Evolutionary conservation across 2,797 vertebrate species (phyloP).

Genomic region (Tapirus indicus): DNA sequence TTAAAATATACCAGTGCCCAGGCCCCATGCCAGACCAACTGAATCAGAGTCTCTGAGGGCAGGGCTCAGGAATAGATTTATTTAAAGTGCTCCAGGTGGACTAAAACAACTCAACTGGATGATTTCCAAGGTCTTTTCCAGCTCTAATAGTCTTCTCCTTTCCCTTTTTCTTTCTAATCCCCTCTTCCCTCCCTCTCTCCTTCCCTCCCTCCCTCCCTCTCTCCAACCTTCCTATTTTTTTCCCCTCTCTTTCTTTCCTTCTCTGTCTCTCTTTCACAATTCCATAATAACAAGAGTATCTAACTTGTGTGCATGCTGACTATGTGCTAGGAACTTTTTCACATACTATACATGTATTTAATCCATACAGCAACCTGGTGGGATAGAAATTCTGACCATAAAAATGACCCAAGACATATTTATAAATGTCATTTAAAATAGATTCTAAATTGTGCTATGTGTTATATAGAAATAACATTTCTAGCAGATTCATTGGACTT

Average conservation of each 20-base stretch:
- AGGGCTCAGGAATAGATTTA: not conserved
- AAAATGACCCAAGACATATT: not conserved
- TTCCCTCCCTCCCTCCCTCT: not conserved
- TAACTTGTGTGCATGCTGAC: not conserved
- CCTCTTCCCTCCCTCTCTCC: not conserved
- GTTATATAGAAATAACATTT: not conserved
- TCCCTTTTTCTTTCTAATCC: not conserved
- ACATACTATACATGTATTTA: accelerated
- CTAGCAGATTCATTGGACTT: not conserved
- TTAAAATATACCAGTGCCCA: not conserved
- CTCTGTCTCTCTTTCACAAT: slow-evolving; percentile 49
- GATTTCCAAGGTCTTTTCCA: not conserved
- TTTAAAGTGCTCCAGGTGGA: not conserved
- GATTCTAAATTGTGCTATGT: not conserved
- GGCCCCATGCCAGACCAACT: not conserved
- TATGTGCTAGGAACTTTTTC: not conserved
- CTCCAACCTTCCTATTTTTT: not conserved
- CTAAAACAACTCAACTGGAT: accelerated
- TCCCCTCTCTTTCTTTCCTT: not conserved
- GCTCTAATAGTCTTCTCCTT: no score
- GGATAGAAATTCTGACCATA: not conserved
- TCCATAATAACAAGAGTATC: not conserved
- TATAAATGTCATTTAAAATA: not conserved
- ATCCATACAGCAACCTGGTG: not conserved
- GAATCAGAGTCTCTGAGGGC: not conserved